A percentile compares a stretch with the other conserved stretches of the same genome.
Conservation (phyloP, 2,113 vertebrate genomes). For the Rhipidura dahli region DNA sequence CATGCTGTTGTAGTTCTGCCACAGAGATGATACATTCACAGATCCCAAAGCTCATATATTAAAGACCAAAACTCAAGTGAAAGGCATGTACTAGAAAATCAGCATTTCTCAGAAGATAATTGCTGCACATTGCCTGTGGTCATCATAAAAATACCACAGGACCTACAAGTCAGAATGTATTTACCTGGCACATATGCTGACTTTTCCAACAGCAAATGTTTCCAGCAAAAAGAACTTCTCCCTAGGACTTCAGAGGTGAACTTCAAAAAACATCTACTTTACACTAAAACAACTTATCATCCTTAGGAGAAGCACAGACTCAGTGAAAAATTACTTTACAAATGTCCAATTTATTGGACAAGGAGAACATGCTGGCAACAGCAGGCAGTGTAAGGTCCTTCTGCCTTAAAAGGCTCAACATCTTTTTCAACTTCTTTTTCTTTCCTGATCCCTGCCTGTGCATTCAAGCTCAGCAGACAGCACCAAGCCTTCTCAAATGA, state of each 20-base stretch:
- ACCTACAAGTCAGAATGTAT: neutral
- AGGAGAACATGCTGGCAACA: neutral
- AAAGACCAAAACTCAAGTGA: neutral
- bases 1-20: neutral
- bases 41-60: neutral
- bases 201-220: neutral
- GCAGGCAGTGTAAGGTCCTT: neutral
- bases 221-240: neutral
- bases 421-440: neutral
- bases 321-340: neutral
- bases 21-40: neutral
- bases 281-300: neutral
- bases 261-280: neutral
- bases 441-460: neutral
- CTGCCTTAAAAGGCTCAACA: neutral
- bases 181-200: neutral
- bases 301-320: neutral
- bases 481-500: neutral
- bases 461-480: neutral
- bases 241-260: neutral
- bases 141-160: neutral
- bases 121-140: neutral
- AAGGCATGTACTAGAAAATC: neutral
- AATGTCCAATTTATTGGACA: neutral
- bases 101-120: neutral